Evolutionary conservation across 2,888 invertebrate species (phyloP).

Genomic region (Neuroscelio doddi): DNA sequence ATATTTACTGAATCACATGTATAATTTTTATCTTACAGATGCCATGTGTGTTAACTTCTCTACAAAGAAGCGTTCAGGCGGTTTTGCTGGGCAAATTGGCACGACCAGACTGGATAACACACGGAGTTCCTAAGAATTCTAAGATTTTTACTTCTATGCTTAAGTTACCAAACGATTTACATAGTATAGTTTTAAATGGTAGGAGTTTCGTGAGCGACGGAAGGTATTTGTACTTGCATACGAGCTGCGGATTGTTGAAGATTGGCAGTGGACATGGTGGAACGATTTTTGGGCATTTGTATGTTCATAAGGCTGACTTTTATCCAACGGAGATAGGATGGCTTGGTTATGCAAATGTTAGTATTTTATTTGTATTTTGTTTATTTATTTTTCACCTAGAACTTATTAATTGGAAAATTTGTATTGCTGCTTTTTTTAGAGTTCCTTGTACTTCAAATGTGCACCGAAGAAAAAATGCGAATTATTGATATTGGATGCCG

Average conservation of each 20-base stretch:
- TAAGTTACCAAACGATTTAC: constrained; percentile 73
- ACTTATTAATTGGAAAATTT: constrained; percentile 1
- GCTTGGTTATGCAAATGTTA: constrained; percentile 89
- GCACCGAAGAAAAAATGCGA: constrained; percentile 70
- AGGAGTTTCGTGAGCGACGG: constrained; percentile 91
- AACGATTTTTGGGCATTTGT: constrained; percentile 92
- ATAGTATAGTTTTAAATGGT: constrained; percentile 72
- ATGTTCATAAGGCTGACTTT: constrained; percentile 88
- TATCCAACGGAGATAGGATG: constrained; percentile 86
- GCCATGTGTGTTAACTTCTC: constrained; percentile 86
- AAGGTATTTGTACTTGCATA: constrained; percentile 89
- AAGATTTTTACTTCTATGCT: constrained; percentile 81
- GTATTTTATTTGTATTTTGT: constrained; percentile 53
- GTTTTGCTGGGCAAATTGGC: constrained; percentile 88
- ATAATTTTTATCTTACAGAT: constrained; percentile 74
- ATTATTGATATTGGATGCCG: constrained; percentile 70
- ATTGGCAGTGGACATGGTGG: constrained; percentile 96
- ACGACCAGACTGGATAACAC: constrained; percentile 90
- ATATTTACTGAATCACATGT: neutral
- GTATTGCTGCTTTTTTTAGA: constrained; percentile 74
- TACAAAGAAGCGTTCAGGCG: constrained; percentile 92
- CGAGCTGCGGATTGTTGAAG: constrained; percentile 89
- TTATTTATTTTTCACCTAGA: neutral
- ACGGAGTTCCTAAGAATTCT: constrained; percentile 87
- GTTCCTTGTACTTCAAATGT: constrained; percentile 85